Percentiles rank a stretch among this genome's conserved stretches.
Evolutionary conservation across 2,888 invertebrate species (phyloP).

Genomic region (Xestia ashworthii): DNA sequence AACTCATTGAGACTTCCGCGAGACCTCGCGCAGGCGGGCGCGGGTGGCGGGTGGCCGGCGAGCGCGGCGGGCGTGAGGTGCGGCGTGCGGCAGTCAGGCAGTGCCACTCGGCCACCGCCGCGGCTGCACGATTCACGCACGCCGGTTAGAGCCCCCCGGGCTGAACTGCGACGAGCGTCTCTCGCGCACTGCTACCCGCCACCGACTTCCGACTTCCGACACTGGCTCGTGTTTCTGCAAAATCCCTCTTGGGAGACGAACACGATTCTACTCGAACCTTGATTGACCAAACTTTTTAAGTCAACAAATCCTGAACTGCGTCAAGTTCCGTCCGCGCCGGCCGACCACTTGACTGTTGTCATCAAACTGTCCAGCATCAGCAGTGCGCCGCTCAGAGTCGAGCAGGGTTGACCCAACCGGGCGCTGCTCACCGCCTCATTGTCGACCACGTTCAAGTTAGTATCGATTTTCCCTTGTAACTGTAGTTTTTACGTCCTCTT

Average conservation of each 20-base stretch:
- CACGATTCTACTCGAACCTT: constrained; percentile 66
- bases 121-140: constrained; percentile 75
- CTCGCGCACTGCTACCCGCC: constrained; percentile 45
- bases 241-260: constrained; percentile 73
- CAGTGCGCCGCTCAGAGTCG: constrained; percentile 25
- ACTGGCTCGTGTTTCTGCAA: constrained; percentile 63
- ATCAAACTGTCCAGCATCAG: constrained; percentile 28
- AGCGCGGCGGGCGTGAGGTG: constrained; percentile 35
- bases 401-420: neutral
- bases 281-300: constrained; percentile 31
- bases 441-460: constrained; percentile 51
- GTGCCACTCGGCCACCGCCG: constrained; percentile 73
- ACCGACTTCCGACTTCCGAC: constrained; percentile 28
- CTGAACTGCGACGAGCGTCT: constrained; percentile 77
- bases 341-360: constrained; percentile 14
- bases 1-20: constrained; percentile 59
- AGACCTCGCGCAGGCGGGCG: constrained; percentile 45
- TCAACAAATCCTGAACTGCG: constrained; percentile 9
- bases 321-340: constrained; percentile 20
- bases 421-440: constrained; percentile 24
- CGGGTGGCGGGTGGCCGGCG: constrained; percentile 24
- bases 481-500: constrained; percentile 24
- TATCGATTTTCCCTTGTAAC: constrained; percentile 53
- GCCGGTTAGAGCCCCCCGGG: constrained; percentile 81
- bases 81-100: constrained; percentile 66